A percentile compares a stretch with the other conserved stretches of the same genome.
phyloP scores from a whole-genome alignment of 2,113 vertebrate genomes.

The Ardeotis arabs region DNA sequence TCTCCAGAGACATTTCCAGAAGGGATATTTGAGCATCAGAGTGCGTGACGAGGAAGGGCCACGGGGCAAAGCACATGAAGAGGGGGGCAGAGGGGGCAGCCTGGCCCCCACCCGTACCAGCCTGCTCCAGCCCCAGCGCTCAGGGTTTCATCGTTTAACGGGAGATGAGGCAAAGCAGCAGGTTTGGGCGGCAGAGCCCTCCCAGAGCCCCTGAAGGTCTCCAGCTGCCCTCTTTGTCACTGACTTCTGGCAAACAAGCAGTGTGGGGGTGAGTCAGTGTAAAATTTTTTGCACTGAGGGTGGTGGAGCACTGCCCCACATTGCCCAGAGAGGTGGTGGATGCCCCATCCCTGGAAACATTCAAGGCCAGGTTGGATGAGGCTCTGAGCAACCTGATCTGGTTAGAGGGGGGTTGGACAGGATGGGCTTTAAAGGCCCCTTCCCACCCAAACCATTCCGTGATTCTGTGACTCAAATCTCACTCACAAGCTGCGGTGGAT shows the following conservation, averaged over 20 bases:
- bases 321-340: no score
- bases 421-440: no score
- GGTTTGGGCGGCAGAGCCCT: background rate
- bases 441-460: no score
- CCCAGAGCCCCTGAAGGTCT: background rate
- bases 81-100: background rate
- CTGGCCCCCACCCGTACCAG: background rate
- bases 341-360: no score
- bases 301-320: no score
- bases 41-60: background rate
- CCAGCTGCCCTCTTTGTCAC: background rate
- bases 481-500: fast-evolving
- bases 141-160: no score
- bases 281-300: no score
- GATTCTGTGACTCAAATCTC: background rate
- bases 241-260: background rate
- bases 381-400: no score
- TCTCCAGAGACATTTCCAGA: background rate
- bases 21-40: background rate
- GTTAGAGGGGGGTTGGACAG: no score
- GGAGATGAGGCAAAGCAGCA: background rate
- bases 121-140: background rate
- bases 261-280: fast-evolving
- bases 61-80: fast-evolving
- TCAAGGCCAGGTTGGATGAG: no score